Base-by-base conservation (phyloP, 2,113 vertebrate genomes). In the Gymnobelideus leadbeateri region DNA sequence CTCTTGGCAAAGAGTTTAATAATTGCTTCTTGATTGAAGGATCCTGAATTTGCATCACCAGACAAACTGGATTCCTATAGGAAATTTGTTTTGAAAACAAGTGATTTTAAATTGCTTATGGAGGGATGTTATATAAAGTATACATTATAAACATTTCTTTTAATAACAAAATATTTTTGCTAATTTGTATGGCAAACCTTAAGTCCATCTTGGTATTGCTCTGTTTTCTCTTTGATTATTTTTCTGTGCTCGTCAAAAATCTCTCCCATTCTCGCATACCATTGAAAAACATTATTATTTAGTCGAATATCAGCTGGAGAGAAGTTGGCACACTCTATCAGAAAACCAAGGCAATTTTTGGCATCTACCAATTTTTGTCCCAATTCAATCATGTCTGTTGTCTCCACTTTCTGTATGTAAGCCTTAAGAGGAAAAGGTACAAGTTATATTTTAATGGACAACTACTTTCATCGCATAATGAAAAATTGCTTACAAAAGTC, bases 221-320 rank as follows among this genome's bases (percentile, higher is more conserved):
- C 97, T 3, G 98, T 98, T 97, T 99, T 99, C 57, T 99, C 98
- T 55, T 97, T 92, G 49, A 98, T 50, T 21, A 99, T 99, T 92
- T 98, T 98, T 47, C 96, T 96, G 97, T 99, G 99, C 61, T 99
- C 98, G 4, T 99, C 98, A 95, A 99, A 99, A 97, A 99, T 98
- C n/a, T 95, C 98, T 47, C 99, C 98, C 99, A 99, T 99, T 46
- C 98, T 98, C 31, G 96, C 93, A 47, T 98, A 96, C 99, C 99
- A 99, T 47, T 99, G 99, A 95, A 99, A 98, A 91, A 99, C 98
- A 92, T 94, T 97, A 52, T 98, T 98, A 97, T 99, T 99, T 31
- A 99, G 98, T 57, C 97, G 97, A 90, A 99, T 99, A 95, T 99
- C 98, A 51, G 97, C 68, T 31, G 98, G 98, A 9, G 99, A 99